Evolutionary conservation across 1,140 invertebrate species (phyloP).

Genomic region (Drosophila guanche): DNA sequence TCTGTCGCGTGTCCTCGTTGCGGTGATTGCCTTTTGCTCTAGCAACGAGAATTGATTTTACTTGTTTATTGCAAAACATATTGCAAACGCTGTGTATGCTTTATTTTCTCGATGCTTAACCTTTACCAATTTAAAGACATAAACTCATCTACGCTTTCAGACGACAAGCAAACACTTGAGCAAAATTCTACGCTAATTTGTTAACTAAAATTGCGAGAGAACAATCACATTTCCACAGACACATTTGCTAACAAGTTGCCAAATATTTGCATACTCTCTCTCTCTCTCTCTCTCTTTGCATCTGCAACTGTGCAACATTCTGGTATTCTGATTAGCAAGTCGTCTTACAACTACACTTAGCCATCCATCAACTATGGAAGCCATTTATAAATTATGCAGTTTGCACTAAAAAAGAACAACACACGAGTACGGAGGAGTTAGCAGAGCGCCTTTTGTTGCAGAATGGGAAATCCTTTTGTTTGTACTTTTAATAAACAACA

Average conservation of each 20-base stretch:
- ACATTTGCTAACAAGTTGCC: conserved; percentile 24
- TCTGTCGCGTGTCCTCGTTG: too few relatives aligned
- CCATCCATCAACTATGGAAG: conserved; percentile 55
- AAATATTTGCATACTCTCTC: conserved; percentile 37
- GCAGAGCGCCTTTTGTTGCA: conserved; percentile 54
- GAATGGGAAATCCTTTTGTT: conserved; percentile 40
- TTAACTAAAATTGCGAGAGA: too few relatives aligned
- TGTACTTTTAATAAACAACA: conserved; percentile 70
- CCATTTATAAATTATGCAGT: conserved; percentile 74
- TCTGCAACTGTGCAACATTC: neutral
- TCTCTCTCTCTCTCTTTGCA: neutral
- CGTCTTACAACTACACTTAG: conserved; percentile 36
- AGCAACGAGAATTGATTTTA: conserved; percentile 66
- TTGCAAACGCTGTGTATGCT: conserved; percentile 1
- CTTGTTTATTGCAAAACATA: conserved; percentile 65
- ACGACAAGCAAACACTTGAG: too few relatives aligned
- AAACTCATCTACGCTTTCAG: too few relatives aligned
- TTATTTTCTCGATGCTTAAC: too few relatives aligned
- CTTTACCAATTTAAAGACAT: too few relatives aligned
- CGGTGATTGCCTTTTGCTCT: conserved; percentile 39
- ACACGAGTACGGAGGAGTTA: neutral
- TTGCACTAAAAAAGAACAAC: conserved; percentile 66
- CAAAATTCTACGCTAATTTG: too few relatives aligned
- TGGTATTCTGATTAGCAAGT: conserved; percentile 29
- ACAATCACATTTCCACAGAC: neutral